Evolutionary conservation across 2,113 vertebrate species (phyloP).

Genomic region (Microtus richardsoni): DNA sequence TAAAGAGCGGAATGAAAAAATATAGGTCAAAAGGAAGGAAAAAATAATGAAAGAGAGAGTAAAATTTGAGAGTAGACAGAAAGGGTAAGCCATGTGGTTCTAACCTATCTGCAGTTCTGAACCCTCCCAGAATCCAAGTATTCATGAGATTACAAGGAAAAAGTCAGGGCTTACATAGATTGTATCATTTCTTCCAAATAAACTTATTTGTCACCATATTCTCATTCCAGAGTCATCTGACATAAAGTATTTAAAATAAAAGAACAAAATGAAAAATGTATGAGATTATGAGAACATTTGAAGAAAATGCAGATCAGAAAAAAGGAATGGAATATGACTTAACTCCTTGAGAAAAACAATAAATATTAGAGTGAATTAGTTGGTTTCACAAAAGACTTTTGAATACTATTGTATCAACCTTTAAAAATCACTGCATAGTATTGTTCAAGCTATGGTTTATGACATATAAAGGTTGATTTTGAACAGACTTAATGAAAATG

Average conservation of each 20-base stretch:
- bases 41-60: not conserved
- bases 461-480: not conserved
- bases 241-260: not conserved
- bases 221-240: not conserved
- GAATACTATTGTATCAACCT: not conserved
- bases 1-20: not conserved
- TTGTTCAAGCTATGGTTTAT: not conserved
- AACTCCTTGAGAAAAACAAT: fast-evolving
- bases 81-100: not conserved
- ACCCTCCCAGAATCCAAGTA: not conserved
- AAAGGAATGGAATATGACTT: no score
- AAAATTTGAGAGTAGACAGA: not conserved
- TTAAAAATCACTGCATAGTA: not conserved
- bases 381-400: not conserved
- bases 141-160: not conserved
- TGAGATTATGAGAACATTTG: not conserved
- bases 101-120: no score
- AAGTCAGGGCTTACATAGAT: not conserved
- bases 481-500: not conserved
- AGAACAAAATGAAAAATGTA: not conserved
- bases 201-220: not conserved
- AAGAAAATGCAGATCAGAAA: not conserved
- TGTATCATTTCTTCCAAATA: not conserved
- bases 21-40: not conserved
- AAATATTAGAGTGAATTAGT: not conserved